Evolutionary conservation across 2,797 vertebrate genomes (phyloP), one percentile per base, ranked within the genome.

Genomic region (Oceanodroma leucorhoa): DNA sequence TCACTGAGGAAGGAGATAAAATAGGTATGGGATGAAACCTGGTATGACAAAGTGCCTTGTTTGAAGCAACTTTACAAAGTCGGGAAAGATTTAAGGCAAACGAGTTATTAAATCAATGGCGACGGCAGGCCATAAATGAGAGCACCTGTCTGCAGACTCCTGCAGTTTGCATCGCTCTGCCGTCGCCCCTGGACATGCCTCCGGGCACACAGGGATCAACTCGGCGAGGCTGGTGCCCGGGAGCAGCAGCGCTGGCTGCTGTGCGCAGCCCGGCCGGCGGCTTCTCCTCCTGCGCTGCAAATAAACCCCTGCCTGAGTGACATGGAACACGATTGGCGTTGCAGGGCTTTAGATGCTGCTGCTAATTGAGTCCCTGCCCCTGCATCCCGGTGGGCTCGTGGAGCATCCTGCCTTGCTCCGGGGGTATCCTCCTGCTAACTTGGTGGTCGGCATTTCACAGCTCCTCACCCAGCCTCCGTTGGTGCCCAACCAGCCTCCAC

Each of bases 181-280:
- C 19, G 7, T 21, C 3, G 0, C 34, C 32, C 41, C 65, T 26
- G 48, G 48, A 15, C 16, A 1, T 41, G 65, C 57, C 73, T 34
- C 20, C 0, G 21, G 87, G 27, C 27, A 32, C 3, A 3, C 40
- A 40, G 69, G 41, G 48, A 38, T 24, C 1, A 5, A 10, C 40
- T 5, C n/a, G 16, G 50, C 3, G 5, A 58, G 45, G 43, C 30
- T 46, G 80, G 45, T 51, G 72, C 27, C 45, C 2, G 2, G 73
- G 21, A 40, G 36, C 43, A 34, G 51, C 77, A 8, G 62, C 14
- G 6, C 62, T 61, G 73, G 45, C 45, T 62, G 73, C 73, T 2
- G 3, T 1, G 19, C 14, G 0, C 64, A 38, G 57, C 67, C 58
- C 1, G 1, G 14, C 46, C 8, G 1, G 27, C 3, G 0, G 41